These are phyloP conservation scores for Bryconaethiops microstoma DNA, from an alignment of 2,797 vertebrate species.

Conservation along the genomic window DNA sequence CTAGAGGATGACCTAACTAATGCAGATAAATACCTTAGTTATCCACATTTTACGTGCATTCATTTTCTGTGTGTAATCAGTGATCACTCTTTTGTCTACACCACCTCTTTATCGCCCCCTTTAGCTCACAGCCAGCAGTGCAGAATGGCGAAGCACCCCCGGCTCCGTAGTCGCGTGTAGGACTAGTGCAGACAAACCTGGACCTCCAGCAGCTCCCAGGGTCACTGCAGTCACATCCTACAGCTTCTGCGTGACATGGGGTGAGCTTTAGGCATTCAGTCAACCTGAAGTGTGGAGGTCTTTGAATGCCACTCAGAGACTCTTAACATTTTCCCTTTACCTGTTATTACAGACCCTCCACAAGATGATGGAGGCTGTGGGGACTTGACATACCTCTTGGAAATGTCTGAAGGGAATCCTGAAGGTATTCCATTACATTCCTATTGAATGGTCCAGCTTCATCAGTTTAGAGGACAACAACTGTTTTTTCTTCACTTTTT, in stretches of 20 bases:
- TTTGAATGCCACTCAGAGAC: neutral
- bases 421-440: conserved; percentile 79
- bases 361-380: conserved; percentile 93
- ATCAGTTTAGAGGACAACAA: neutral
- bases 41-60: neutral
- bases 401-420: conserved; percentile 89
- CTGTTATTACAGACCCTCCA: conserved; percentile 84
- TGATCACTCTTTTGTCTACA: neutral
- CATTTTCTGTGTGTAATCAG: neutral
- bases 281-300: neutral
- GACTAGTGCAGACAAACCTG: conserved; percentile 94
- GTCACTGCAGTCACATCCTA: conserved; percentile 82
- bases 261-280: conserved; percentile 70
- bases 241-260: conserved; percentile 92
- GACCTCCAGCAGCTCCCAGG: conserved; percentile 86
- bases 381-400: conserved; percentile 91
- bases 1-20: neutral
- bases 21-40: neutral
- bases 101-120: conserved; percentile 48
- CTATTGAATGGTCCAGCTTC: neutral
- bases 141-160: conserved; percentile 93
- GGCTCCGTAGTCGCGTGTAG: conserved; percentile 94
- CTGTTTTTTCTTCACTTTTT: too few relatives aligned
- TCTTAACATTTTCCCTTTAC: neutral
- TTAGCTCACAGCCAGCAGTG: conserved; percentile 91